A percentile compares a stretch with the other conserved stretches of the same genome.
phyloP scores from a whole-genome alignment of 2,888 invertebrate genomes.

The Conus canariensis region DNA sequence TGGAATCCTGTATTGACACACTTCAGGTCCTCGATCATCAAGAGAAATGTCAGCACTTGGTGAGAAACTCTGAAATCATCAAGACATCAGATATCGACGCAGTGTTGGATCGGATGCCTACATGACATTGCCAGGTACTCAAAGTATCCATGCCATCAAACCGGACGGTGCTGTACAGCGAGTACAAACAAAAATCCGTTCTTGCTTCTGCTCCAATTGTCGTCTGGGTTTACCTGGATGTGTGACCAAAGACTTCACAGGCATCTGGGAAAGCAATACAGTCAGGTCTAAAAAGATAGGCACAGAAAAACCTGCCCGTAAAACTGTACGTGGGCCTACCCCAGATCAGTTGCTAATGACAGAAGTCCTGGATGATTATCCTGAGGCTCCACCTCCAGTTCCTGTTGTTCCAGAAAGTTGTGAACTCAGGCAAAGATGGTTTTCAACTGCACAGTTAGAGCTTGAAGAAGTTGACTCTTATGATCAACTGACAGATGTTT shows the following conservation, averaged over 20 bases:
- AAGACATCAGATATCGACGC: background rate
- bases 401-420: too few species aligned
- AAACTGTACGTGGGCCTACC: background rate
- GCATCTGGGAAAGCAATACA: background rate
- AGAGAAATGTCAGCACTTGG: background rate
- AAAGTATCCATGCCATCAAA: background rate
- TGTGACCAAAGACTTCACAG: background rate
- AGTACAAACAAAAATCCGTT: background rate
- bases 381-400: background rate
- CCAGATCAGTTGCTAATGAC: background rate
- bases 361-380: background rate
- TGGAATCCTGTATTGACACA: background rate
- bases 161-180: background rate
- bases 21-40: too few species aligned
- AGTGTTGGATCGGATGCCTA: background rate
- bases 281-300: background rate
- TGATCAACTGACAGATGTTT: background rate
- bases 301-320: background rate
- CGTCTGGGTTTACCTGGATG: background rate
- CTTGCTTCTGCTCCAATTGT: background rate
- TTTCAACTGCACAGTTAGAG: too few species aligned
- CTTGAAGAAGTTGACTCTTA: background rate
- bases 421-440: too few species aligned
- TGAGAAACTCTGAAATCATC: background rate
- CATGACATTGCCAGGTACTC: constrained; percentile 24